A percentile compares a stretch with the other conserved stretches of the same genome.
These are phyloP conservation scores for Clarias fuscus DNA, from an alignment of 2,797 vertebrate genomes.

Conservation along the genomic window DNA sequence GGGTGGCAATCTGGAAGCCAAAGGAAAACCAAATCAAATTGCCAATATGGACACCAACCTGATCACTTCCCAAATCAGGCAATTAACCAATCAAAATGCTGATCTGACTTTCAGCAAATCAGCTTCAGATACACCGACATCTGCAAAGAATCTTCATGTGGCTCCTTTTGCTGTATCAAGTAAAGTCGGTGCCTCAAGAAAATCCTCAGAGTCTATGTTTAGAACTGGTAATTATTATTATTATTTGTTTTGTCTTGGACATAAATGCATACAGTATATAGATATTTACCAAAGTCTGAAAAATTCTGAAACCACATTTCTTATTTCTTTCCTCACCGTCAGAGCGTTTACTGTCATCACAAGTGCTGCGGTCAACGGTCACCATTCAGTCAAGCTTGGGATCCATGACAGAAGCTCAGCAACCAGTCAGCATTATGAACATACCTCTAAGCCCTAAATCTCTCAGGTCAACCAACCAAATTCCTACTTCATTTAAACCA, in stretches of 20 bases:
- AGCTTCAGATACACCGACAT: neutral
- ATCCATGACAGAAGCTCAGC: conserved; percentile 45
- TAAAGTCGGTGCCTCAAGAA: neutral
- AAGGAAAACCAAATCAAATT: neutral
- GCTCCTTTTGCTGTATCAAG: neutral
- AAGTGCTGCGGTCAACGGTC: neutral
- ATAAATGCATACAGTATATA: neutral
- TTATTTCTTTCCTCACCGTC: neutral
- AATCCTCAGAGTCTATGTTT: conserved; percentile 27
- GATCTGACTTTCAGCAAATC: neutral
- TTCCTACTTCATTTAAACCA: conserved; percentile 16
- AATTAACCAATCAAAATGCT: conserved; percentile 5
- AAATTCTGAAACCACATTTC: neutral
- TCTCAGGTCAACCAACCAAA: conserved; percentile 34
- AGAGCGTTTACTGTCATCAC: conserved; percentile 52
- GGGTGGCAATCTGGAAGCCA: neutral
- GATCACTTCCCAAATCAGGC: neutral
- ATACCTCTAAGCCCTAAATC: conserved; percentile 56
- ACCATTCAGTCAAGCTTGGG: conserved; percentile 45
- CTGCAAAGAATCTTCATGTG: neutral
- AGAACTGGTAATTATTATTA: conserved; percentile 32
- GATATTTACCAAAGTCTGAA: neutral
- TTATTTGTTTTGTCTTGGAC: neutral
- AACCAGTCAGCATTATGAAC: conserved; percentile 54
- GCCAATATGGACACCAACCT: neutral